phyloP scores from a whole-genome alignment of 2,888 invertebrate genomes.

The Leistus spinibarbis region DNA sequence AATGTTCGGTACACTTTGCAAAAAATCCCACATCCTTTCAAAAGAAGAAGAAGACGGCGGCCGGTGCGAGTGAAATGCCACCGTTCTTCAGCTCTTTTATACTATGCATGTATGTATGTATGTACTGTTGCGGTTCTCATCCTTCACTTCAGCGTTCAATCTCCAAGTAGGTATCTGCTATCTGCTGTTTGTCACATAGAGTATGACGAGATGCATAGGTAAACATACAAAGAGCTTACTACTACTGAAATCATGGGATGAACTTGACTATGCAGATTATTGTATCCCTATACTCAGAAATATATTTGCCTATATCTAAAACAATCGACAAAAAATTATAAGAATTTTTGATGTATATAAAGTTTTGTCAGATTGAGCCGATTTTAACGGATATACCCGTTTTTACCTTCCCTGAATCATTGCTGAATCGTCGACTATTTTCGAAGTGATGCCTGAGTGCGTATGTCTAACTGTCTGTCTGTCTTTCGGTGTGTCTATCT shows the following conservation, averaged over 20 bases:
- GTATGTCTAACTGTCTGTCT: no score
- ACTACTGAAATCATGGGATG: background rate
- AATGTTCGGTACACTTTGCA: slow-evolving; percentile 19
- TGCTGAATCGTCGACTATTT: no score
- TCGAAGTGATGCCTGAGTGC: no score
- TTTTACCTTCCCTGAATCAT: no score
- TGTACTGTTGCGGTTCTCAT: background rate
- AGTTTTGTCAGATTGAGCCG: no score
- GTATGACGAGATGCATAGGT: slow-evolving; percentile 2
- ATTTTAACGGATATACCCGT: no score
- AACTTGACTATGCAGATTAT: background rate
- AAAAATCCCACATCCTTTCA: background rate
- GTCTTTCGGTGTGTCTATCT: no score
- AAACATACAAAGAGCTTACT: background rate
- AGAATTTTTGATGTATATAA: no score
- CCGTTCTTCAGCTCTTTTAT: slow-evolving; percentile 1
- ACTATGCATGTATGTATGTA: background rate
- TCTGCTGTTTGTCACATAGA: background rate
- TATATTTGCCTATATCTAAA: no score
- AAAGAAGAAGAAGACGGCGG: background rate
- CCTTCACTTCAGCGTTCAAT: background rate
- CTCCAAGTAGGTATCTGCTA: background rate
- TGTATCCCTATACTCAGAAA: no score
- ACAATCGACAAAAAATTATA: no score
- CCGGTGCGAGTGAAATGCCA: background rate